A percentile compares a stretch with the other conserved stretches of the same genome.
phyloP scores from a whole-genome alignment of 2,888 invertebrate genomes.

The Ditula angustiorana region DNA sequence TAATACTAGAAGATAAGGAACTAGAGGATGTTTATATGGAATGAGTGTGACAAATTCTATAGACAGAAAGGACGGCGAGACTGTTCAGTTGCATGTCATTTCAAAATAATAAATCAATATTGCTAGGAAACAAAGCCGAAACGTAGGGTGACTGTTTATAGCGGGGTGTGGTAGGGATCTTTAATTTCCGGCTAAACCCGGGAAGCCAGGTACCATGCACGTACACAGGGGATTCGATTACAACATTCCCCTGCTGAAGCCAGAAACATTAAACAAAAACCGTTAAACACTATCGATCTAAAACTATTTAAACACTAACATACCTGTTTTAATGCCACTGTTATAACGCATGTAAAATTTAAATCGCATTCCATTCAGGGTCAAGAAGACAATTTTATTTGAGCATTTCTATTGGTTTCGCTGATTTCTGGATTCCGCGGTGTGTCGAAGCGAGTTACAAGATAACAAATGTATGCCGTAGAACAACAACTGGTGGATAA shows the following conservation, averaged over 20 bases:
- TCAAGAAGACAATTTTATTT: constrained; percentile 12
- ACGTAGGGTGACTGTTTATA: constrained; percentile 61
- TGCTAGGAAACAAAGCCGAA: constrained; percentile 75
- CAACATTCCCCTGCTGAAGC: constrained; percentile 43
- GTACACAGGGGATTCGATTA: constrained; percentile 49
- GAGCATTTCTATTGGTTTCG: constrained; percentile 1
- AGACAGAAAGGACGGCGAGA: neutral
- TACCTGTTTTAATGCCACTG: neutral
- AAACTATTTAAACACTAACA: neutral
- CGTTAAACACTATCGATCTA: constrained; percentile 18
- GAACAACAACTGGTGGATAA: constrained; percentile 73
- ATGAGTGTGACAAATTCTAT: neutral
- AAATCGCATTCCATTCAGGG: constrained; percentile 13
- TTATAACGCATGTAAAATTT: constrained; percentile 8
- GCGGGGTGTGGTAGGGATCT: constrained; percentile 62
- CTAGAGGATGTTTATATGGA: neutral
- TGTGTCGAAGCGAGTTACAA: constrained; percentile 8
- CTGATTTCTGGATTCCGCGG: neutral
- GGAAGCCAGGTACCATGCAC: constrained; percentile 62
- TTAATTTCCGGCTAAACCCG: constrained; percentile 73
- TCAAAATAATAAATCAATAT: constrained; percentile 64
- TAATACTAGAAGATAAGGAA: constrained; percentile 29
- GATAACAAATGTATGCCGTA: constrained; percentile 70
- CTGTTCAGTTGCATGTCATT: constrained; percentile 4
- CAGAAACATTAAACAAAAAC: constrained; percentile 12